Conservation (phyloP, 2,797 vertebrate species). For the Bovichtus variegatus region DNA sequence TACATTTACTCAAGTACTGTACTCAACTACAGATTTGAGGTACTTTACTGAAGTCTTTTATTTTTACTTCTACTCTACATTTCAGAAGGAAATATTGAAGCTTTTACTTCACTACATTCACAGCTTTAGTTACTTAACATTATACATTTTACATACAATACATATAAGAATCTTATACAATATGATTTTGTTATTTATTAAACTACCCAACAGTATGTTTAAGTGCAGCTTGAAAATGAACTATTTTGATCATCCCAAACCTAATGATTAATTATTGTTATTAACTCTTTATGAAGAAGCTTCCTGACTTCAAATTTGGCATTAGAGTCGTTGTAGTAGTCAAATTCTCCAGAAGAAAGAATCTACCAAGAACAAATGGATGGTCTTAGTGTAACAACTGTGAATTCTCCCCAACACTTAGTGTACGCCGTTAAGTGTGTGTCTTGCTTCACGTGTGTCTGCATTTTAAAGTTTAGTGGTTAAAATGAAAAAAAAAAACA, state of each 20-base stretch:
- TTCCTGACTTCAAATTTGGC: not conserved
- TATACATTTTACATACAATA: not conserved
- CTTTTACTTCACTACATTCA: not conserved
- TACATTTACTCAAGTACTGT: not conserved
- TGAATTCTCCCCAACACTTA: slow-evolving; percentile 32
- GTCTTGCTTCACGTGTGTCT: slow-evolving; percentile 60
- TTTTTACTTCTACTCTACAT: not conserved
- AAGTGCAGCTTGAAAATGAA: not conserved
- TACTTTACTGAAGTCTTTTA: not conserved
- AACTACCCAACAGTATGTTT: not conserved
- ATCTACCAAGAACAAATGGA: not conserved
- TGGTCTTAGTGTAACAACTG: not conserved
- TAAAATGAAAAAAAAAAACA: not conserved
- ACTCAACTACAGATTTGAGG: not conserved
- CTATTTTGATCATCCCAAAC: not conserved
- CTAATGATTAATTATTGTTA: not conserved
- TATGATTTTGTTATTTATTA: not conserved
- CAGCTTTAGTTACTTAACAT: not conserved
- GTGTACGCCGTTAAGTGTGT: slow-evolving; percentile 66
- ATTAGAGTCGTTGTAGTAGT: not conserved
- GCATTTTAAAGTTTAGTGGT: slow-evolving; percentile 39
- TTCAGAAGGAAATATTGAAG: not conserved
- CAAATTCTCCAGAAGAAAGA: not conserved
- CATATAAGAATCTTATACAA: not conserved
- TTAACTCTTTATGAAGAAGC: not conserved